Evolutionary conservation across 2,113 vertebrate genomes (phyloP).

Genomic region (Delphinus delphis): DNA sequence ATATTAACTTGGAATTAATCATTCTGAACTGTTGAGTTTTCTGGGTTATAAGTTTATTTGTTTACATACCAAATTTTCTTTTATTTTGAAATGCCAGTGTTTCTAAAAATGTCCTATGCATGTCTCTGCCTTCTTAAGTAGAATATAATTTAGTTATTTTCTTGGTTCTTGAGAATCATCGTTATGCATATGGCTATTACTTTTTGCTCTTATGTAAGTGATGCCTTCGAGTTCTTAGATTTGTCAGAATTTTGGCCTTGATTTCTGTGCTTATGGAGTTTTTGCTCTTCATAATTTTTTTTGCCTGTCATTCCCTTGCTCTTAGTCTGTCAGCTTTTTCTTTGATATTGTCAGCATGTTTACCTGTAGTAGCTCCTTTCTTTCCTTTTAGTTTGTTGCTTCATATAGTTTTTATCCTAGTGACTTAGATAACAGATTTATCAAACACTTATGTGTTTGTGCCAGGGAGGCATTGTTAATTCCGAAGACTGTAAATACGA

Average conservation of each 20-base stretch:
- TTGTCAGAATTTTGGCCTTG: conserved; percentile 13
- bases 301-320: not conserved
- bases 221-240: not conserved
- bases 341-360: conserved; percentile 20
- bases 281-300: conserved; percentile 28
- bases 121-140: conserved; percentile 25
- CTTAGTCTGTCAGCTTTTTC: not conserved
- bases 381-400: conserved; percentile 25
- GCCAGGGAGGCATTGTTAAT: not conserved
- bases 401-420: not conserved
- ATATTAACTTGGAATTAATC: conserved; percentile 23
- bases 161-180: not conserved
- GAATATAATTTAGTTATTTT: conserved; percentile 23
- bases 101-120: not conserved
- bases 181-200: not conserved
- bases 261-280: not conserved
- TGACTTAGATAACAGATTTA: conserved; percentile 13
- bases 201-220: conserved; percentile 30
- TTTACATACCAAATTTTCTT: not conserved
- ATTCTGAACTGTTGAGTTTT: conserved; percentile 29
- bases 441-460: not conserved
- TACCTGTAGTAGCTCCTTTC: not conserved
- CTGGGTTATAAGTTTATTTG: not conserved
- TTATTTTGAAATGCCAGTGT: conserved; percentile 25
- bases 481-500: not conserved